phyloP scores from a whole-genome alignment of 1,140 invertebrate genomes.

The Druon quercuslanigerum region DNA sequence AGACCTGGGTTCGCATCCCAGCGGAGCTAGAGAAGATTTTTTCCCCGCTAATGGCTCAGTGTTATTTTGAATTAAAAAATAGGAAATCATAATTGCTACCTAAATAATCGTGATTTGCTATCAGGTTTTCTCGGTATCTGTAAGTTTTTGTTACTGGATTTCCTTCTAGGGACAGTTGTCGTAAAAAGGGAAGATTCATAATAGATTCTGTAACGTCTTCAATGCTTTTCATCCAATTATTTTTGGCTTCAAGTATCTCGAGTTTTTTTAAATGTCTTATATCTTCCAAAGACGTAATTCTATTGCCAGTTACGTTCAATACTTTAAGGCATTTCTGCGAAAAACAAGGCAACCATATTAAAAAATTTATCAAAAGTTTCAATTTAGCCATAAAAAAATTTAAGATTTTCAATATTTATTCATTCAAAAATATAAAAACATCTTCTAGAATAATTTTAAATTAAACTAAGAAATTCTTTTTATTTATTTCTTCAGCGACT shows the following conservation, averaged over 20 bases:
- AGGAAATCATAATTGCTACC: constrained; percentile 65
- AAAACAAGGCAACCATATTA: constrained; percentile 35
- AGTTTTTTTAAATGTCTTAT: constrained; percentile 71
- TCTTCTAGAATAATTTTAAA: too few species aligned
- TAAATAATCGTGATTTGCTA: constrained; percentile 77
- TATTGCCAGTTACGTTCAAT: constrained; percentile 76
- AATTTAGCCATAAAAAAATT: constrained; percentile 6
- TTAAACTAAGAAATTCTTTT: too few species aligned
- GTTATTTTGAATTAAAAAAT: too few species aligned
- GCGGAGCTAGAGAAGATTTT: too few species aligned
- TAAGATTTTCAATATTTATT: too few species aligned
- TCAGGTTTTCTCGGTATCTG: constrained; percentile 81
- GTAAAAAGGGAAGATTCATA: constrained; percentile 74
- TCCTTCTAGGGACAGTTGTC: constrained; percentile 76
- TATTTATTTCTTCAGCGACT: too few species aligned
- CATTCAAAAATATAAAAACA: too few species aligned
- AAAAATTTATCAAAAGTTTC: constrained; percentile 43
- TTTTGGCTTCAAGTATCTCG: constrained; percentile 70
- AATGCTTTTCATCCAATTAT: constrained; percentile 74
- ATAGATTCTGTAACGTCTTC: constrained; percentile 75
- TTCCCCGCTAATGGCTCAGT: too few species aligned
- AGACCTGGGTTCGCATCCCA: background rate
- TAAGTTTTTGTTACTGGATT: constrained; percentile 79
- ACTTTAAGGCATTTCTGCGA: constrained; percentile 70
- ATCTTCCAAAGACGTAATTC: constrained; percentile 68